Conservation (phyloP, 2,888 invertebrate genomes). For the Drosophila picticornis region DNA sequence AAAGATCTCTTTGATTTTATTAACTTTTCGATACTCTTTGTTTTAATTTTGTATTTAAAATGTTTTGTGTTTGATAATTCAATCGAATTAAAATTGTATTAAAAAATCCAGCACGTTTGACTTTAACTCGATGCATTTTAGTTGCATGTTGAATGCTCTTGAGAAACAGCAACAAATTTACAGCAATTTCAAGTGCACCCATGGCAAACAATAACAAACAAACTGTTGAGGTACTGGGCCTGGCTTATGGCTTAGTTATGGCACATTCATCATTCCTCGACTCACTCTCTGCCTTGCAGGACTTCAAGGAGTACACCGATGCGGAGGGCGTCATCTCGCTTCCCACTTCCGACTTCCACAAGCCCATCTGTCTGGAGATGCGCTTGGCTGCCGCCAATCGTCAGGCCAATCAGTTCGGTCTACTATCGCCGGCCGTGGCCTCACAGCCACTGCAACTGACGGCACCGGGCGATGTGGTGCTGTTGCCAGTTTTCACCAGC, state of each 20-base stretch:
- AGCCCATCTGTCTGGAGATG: conserved; percentile 93
- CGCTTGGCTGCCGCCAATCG: conserved; percentile 84
- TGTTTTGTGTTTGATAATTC: conserved; percentile 9
- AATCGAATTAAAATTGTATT: conserved; percentile 17
- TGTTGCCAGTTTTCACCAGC: conserved; percentile 51
- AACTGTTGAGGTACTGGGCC: conserved; percentile 8
- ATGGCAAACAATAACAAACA: conserved; percentile 12
- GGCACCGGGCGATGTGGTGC: conserved; percentile 32
- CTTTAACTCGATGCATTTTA: conserved; percentile 64
- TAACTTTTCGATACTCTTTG: background rate
- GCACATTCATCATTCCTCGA: conserved; percentile 14
- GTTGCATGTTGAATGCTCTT: conserved; percentile 68
- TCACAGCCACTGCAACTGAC: conserved; percentile 45
- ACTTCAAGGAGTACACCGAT: conserved; percentile 96
- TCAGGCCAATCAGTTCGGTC: conserved; percentile 68
- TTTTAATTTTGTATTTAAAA: conserved; percentile 6
- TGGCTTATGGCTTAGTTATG: conserved; percentile 4
- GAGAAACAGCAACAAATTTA: conserved; percentile 37
- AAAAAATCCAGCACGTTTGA: conserved; percentile 62
- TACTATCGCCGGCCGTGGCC: conserved; percentile 66
- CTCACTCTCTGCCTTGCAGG: conserved; percentile 86
- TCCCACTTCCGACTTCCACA: conserved; percentile 93
- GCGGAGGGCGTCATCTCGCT: conserved; percentile 95
- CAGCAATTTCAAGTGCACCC: conserved; percentile 40
- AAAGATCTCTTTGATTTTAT: conserved; percentile 10